Conservation (phyloP, 92 coral and sea anemone genomes). For the Epizoanthus stellaris region DNA sequence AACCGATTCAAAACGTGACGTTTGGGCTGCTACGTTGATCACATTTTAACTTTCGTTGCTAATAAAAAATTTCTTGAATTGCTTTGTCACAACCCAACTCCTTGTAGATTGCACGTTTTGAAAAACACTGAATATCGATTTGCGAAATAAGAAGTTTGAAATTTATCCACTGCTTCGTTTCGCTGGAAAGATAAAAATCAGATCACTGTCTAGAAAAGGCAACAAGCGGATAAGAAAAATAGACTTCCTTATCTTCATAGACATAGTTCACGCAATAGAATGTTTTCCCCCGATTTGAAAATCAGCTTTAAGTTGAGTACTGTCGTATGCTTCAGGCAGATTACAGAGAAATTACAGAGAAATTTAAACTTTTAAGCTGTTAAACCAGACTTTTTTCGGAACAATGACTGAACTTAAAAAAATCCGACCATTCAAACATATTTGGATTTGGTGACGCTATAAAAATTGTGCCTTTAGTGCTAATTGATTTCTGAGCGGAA, state of each 20-base stretch:
- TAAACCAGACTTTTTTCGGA: too few species aligned
- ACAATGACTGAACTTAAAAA: too few species aligned
- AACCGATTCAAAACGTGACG: background rate
- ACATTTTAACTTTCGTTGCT: background rate
- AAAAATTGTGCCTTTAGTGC: background rate
- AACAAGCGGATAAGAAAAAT: conserved; percentile 14
- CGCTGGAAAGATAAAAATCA: conserved; percentile 13
- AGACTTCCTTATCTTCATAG: conserved; percentile 11
- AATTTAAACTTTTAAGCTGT: too few species aligned
- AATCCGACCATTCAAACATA: too few species aligned
- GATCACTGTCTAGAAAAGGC: conserved; percentile 2
- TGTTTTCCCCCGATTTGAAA: background rate
- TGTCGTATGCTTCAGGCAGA: too few species aligned
- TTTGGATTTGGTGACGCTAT: background rate
- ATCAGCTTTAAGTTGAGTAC: background rate
- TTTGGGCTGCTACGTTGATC: background rate
- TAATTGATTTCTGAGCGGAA: background rate
- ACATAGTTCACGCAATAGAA: background rate
- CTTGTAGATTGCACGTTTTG: background rate
- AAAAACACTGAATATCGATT: background rate
- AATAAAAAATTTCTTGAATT: too few species aligned
- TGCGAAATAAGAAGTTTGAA: background rate
- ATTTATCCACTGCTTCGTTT: background rate
- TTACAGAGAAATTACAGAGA: too few species aligned
- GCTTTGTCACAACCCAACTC: background rate